Evolutionary conservation across 2,113 vertebrate species (phyloP), one percentile per base, ranked within the genome.

Genomic region (Eublepharis macularius): DNA sequence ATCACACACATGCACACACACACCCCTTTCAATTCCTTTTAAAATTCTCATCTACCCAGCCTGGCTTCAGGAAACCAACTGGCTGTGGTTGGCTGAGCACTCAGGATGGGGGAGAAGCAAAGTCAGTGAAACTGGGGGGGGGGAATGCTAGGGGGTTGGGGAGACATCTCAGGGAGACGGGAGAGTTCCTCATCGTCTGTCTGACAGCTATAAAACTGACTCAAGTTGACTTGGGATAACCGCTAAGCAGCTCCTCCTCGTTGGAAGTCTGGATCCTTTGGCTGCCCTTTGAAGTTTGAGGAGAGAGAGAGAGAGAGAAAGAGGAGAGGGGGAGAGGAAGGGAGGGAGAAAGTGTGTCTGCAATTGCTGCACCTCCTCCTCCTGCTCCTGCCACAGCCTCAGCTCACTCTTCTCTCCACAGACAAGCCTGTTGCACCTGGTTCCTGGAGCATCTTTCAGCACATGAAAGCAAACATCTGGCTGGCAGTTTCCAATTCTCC

Each of bases 151-250:
- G 82, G 87, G 76, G 83, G 86, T 88, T 84, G 91, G 88, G 92
- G 94, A 86, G 88, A 84, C 93, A 85, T 94, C 93, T 92, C 90
- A 92, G 94, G 90, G 90, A 93, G 94, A 92, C 92, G 93, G 94
- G 94, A 94, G 95, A 95, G 96, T 94, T 95, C 96, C 96, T 93
- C 93, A 92, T 93, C 51, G 93, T 93, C 94, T 93, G 91, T 84
- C 92, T 93, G 93, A 90, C 96, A 94, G 94, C 95, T 96, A 96
- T 96, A 96, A 96, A 95, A 94, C 93, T 91, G 65, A 94, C 86
- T 81, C 85, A 76, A 88, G 89, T 66, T 90, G 87, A 86, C 91
- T n/a, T 87, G 90, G 88, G 94, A 94, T 86, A 94, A 94, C 91
- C 91, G 91, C 95, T 92, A 93, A 91, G 93, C 93, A 80, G 87